Conservation (phyloP, 2,113 vertebrate genomes). For the Gymnorhina tibicen region DNA sequence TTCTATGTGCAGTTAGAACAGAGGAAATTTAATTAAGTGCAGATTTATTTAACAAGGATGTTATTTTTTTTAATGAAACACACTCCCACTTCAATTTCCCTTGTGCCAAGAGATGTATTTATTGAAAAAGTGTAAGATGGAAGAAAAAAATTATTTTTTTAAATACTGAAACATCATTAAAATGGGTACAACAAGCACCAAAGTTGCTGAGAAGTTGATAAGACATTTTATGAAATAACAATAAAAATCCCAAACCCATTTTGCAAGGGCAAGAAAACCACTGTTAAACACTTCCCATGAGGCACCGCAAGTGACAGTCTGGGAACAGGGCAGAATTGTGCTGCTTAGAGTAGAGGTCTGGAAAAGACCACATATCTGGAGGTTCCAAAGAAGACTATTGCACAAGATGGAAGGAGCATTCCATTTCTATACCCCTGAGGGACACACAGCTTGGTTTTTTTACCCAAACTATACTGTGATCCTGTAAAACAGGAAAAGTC, state of each 20-base stretch:
- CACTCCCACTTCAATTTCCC: not conserved
- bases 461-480: not conserved
- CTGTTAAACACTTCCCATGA: not conserved
- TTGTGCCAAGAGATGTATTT: not conserved
- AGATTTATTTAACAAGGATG: slow-evolving; percentile 31
- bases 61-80: slow-evolving; percentile 19
- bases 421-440: not conserved
- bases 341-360: not conserved
- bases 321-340: not conserved
- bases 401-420: not conserved
- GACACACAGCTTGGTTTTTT: not conserved
- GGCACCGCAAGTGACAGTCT: not conserved
- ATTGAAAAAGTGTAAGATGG: not conserved
- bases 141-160: not conserved
- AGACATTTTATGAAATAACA: not conserved
- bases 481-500: not conserved
- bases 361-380: not conserved
- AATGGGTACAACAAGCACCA: not conserved
- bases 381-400: not conserved
- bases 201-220: not conserved
- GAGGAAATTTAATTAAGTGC: slow-evolving; percentile 44
- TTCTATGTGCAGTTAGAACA: slow-evolving; percentile 26
- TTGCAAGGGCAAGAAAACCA: not conserved
- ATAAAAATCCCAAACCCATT: not conserved
- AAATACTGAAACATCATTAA: not conserved